Evolutionary conservation across 1,140 invertebrate genomes (phyloP).

Genomic region (Pseudomyrmex pallidus): DNA sequence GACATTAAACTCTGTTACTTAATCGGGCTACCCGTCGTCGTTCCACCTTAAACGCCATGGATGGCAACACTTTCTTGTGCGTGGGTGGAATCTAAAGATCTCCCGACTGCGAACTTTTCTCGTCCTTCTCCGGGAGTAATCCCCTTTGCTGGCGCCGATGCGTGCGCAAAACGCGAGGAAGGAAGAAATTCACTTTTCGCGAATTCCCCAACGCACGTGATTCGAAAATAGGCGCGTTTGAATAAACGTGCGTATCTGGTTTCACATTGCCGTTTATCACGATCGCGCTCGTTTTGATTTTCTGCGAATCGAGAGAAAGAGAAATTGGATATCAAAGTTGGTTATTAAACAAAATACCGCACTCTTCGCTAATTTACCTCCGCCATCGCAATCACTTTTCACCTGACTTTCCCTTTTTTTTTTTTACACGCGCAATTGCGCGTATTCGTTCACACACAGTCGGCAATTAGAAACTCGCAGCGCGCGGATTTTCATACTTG

Average conservation of each 20-base stretch:
- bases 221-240: conserved; percentile 32
- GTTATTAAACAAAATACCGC: conserved; percentile 46
- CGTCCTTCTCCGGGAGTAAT: conserved; percentile 17
- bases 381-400: background rate
- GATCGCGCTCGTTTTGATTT: conserved; percentile 58
- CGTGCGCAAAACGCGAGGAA: background rate
- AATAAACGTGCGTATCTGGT: conserved; percentile 16
- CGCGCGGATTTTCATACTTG: too few species aligned
- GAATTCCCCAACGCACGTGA: conserved; percentile 41
- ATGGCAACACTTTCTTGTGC: conserved; percentile 56
- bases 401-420: too few species aligned
- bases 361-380: conserved; percentile 51
- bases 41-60: conserved; percentile 44
- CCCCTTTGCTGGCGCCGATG: background rate
- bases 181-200: background rate
- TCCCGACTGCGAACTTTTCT: background rate
- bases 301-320: conserved; percentile 20
- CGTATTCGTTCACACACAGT: too few species aligned
- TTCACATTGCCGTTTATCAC: conserved; percentile 63
- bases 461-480: too few species aligned
- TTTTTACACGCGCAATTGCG: too few species aligned
- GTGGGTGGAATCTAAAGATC: conserved; percentile 49
- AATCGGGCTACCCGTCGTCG: conserved; percentile 66
- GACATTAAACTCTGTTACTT: conserved; percentile 74
- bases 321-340: conserved; percentile 43